Evolutionary conservation across 2,113 vertebrate species (phyloP).

Genomic region (Pelvicachromis taeniatus): DNA sequence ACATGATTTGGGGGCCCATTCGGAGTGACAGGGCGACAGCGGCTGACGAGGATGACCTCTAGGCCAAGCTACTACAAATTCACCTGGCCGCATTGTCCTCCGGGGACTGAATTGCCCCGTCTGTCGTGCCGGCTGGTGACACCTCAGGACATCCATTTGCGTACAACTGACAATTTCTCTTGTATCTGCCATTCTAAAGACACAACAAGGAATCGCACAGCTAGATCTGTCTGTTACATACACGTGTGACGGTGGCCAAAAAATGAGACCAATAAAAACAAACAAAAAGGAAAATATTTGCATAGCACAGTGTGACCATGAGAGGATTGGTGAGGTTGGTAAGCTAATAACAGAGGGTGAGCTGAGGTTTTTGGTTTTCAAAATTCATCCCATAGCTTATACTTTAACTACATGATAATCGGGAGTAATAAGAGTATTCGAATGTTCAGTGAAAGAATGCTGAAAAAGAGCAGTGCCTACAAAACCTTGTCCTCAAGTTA

Average conservation of each 20-base stretch:
- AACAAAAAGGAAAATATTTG: not conserved
- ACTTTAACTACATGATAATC: not conserved
- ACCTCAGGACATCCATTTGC: slow-evolving; percentile 33
- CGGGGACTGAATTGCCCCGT: slow-evolving; percentile 35
- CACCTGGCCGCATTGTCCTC: slow-evolving; percentile 40
- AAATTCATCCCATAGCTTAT: not conserved
- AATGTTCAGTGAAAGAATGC: not conserved
- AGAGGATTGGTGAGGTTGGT: not conserved
- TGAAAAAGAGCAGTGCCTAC: not conserved
- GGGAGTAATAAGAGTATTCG: not conserved
- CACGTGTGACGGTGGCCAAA: not conserved
- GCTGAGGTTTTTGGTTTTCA: not conserved
- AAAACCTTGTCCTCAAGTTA: not conserved
- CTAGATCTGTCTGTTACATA: not conserved
- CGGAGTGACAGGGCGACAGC: slow-evolving; percentile 42
- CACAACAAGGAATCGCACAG: not conserved
- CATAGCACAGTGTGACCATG: not conserved
- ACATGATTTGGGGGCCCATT: slow-evolving; percentile 67
- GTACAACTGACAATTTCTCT: slow-evolving; percentile 21
- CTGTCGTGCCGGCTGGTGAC: slow-evolving; percentile 26
- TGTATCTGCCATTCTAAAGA: slow-evolving; percentile 14
- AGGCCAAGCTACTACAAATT: slow-evolving; percentile 31
- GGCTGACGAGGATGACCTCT: slow-evolving; percentile 36
- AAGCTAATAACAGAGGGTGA: not conserved
- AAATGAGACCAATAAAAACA: not conserved